phyloP scores from a whole-genome alignment of 2,797 vertebrate species.

The Neosilurus mollespiculum region DNA sequence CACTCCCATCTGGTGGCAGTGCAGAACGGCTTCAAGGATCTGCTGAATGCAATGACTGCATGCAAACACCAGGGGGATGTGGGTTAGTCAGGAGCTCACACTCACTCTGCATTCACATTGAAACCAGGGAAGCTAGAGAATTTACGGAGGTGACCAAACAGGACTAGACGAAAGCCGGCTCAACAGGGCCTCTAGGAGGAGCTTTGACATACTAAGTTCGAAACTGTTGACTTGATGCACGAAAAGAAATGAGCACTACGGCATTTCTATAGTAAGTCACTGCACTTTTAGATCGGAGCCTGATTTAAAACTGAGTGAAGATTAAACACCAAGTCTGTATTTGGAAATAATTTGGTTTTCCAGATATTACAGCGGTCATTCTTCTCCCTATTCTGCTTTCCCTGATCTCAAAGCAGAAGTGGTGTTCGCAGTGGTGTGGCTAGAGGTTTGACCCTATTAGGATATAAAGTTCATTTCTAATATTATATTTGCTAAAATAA shows the following conservation, averaged over 20 bases:
- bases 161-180: background rate
- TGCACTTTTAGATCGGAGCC: background rate
- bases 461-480: conserved; percentile 22
- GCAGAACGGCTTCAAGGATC: conserved; percentile 97
- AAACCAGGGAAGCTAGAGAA: conserved; percentile 62
- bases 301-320: background rate
- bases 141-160: background rate
- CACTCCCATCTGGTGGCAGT: conserved; percentile 98
- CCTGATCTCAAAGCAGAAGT: conserved; percentile 79
- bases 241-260: background rate
- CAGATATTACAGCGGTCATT: background rate
- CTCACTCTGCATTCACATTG: conserved; percentile 76
- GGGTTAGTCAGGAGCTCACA: conserved; percentile 87
- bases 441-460: conserved; percentile 68
- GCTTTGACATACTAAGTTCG: background rate
- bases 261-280: background rate
- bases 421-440: conserved; percentile 75
- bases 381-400: conserved; percentile 55
- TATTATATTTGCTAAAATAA: conserved; percentile 5
- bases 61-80: conserved; percentile 92
- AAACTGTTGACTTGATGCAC: background rate
- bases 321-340: background rate
- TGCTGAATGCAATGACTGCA: conserved; percentile 99
- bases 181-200: background rate
- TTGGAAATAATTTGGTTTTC: background rate